Percentiles rank a stretch among this genome's conserved stretches.
phyloP scores from a whole-genome alignment of 2,113 vertebrate species.

The Nibea albiflora region DNA sequence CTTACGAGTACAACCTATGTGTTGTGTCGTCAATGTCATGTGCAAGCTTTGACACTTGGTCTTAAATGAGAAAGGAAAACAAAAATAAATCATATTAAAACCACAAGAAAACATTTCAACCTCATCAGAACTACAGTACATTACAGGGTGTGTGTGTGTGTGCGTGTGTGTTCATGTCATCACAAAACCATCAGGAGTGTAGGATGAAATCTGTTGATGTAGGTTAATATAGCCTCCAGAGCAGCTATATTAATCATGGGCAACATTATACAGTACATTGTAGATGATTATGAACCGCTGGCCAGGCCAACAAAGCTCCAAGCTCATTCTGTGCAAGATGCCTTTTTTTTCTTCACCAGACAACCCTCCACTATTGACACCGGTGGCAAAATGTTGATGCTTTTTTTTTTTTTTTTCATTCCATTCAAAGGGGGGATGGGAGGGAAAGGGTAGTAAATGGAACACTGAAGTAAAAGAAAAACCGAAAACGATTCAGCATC shows the following conservation, averaged over 20 bases:
- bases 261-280: constrained; percentile 61
- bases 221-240: constrained; percentile 77
- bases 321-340: constrained; percentile 77
- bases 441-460: constrained; percentile 72
- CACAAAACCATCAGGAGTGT: constrained; percentile 67
- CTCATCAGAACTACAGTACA: constrained; percentile 32
- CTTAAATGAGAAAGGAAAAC: constrained; percentile 18
- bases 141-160: constrained; percentile 19
- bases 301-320: constrained; percentile 70
- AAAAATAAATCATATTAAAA: constrained; percentile 21
- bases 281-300: constrained; percentile 72
- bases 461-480: constrained; percentile 71
- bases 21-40: constrained; percentile 18
- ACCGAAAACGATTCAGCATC: constrained; percentile 71
- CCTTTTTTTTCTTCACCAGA: constrained; percentile 69
- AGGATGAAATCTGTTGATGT: constrained; percentile 71
- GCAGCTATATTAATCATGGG: constrained; percentile 80
- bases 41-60: constrained; percentile 32
- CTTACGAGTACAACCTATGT: constrained; percentile 15
- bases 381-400: constrained; percentile 68
- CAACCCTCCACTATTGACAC: constrained; percentile 66
- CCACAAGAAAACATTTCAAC: constrained; percentile 53
- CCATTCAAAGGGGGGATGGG: constrained; percentile 72
- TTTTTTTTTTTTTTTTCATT: constrained; percentile 70
- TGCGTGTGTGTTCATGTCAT: constrained; percentile 50